These are phyloP conservation scores for Crotalus viridis DNA, from an alignment of 2,113 vertebrate species.

Conservation along the genomic window DNA sequence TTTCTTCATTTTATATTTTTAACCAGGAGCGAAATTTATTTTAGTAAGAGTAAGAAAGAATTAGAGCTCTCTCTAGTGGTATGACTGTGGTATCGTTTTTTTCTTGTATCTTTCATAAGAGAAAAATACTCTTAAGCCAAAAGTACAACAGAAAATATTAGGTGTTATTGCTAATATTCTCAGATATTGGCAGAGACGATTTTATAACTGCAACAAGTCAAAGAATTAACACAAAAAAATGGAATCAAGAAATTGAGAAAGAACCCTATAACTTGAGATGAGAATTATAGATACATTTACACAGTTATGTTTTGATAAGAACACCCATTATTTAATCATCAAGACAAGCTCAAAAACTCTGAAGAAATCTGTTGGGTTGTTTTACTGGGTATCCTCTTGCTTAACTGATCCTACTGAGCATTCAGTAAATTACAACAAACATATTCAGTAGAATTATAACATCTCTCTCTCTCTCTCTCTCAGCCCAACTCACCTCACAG, in stretches of 20 bases:
- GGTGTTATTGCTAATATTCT: neutral
- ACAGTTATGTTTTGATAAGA: neutral
- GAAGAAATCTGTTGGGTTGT: neutral
- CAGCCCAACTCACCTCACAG: neutral
- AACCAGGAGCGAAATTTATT: neutral
- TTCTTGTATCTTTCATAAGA: neutral
- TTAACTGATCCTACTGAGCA: neutral
- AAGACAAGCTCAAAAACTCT: neutral
- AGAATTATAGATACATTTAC: neutral
- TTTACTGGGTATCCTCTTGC: neutral
- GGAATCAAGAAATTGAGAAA: neutral
- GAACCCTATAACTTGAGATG: neutral
- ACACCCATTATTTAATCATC: neutral
- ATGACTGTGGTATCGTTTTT: neutral
- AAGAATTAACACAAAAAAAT: neutral
- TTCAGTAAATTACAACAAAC: neutral
- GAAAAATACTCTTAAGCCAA: neutral
- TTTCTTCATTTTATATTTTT: neutral
- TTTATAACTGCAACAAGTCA: neutral
- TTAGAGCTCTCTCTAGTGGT: conserved; percentile 20
- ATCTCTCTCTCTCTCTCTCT: neutral
- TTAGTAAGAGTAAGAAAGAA: neutral
- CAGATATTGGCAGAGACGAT: neutral
- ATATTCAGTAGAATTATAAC: neutral
- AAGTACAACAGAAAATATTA: neutral